Evolutionary conservation across 2,888 invertebrate species (phyloP).

Genomic region (Conistra vaccinii): DNA sequence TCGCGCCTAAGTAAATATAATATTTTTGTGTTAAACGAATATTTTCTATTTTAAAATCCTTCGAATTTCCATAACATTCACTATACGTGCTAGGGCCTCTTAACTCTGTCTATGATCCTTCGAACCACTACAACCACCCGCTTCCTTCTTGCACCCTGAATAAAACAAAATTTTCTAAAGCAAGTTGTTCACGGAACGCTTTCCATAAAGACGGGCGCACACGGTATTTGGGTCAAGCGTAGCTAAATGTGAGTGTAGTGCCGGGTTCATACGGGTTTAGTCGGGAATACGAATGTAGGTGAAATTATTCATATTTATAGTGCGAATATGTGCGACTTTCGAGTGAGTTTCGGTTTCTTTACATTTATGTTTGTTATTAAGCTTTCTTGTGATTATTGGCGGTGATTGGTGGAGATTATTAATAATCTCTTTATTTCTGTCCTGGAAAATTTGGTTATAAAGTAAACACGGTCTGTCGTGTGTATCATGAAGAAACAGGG

Average conservation of each 20-base stretch:
- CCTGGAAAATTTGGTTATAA: background rate
- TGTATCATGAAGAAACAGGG: background rate
- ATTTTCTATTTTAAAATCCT: too few relatives aligned
- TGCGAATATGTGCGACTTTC: constrained; percentile 27
- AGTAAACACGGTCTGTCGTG: background rate
- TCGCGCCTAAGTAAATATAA: too few relatives aligned
- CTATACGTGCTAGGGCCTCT: too few relatives aligned
- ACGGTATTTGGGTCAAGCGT: constrained; percentile 57
- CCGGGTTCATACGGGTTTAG: constrained; percentile 53
- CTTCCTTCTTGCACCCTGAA: constrained; percentile 25
- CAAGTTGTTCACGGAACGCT: constrained; percentile 33
- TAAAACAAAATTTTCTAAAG: constrained; percentile 50
- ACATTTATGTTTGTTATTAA: background rate
- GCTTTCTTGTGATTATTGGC: background rate
- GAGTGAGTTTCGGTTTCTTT: constrained; percentile 7
- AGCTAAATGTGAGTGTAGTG: constrained; percentile 53
- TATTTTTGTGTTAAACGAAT: too few relatives aligned
- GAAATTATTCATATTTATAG: constrained; percentile 59
- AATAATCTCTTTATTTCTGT: background rate
- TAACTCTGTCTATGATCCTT: background rate
- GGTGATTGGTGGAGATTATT: too few relatives aligned
- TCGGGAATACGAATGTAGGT: constrained; percentile 22
- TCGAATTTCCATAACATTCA: too few relatives aligned
- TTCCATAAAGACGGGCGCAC: constrained; percentile 46
- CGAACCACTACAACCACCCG: background rate